Evolutionary conservation across 2,888 invertebrate genomes (phyloP), one percentile per base, ranked within the genome.

Genomic region (Digitonthophagus gazella): DNA sequence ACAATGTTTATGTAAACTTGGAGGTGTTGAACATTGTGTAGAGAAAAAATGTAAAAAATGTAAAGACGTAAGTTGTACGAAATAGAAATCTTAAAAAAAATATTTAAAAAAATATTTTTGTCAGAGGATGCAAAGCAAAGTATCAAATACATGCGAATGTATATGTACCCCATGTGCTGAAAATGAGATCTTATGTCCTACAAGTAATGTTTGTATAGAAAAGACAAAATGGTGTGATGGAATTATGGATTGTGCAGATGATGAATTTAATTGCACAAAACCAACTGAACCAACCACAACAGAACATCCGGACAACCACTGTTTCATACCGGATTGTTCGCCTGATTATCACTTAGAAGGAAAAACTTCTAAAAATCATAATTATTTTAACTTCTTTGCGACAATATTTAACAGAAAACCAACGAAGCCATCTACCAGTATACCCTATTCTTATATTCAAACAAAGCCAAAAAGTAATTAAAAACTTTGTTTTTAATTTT

Each of bases 211-310:
- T 65, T 95, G 95, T 77, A 86, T 95, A 14, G 84, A 89, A 0
- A 85, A 87, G 55, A 83, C 86, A 0, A 83, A 86, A 8, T 95
- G 95, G 94, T 95, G 95, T 78, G 90, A 95, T 78, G 93, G 93
- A 0, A 83, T 93, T 0, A 86, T 88, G 72, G 91, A 95, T 80
- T 95, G 95, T 76, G 89, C 91, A 0, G 94, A 95, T 77, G 95
- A 95, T 79, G 95, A 95, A 82, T 80, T 83, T 1, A 83, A 88
- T 69, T 95, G 95, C 75, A 67, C 69, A 44, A 72, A 70, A 14
- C 69, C 70, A 15, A 66, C 70, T 56, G 66, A 67, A 58, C 16
- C 67, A 16, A 74, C 79, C 14, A 76, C 77, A 6, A 69, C 68
- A 20, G 19, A 16, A 11, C 54, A 28, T 11, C 67, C 65, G 2